phyloP scores from a whole-genome alignment of 2,797 vertebrate species.

The Sebastes paucispinis region DNA sequence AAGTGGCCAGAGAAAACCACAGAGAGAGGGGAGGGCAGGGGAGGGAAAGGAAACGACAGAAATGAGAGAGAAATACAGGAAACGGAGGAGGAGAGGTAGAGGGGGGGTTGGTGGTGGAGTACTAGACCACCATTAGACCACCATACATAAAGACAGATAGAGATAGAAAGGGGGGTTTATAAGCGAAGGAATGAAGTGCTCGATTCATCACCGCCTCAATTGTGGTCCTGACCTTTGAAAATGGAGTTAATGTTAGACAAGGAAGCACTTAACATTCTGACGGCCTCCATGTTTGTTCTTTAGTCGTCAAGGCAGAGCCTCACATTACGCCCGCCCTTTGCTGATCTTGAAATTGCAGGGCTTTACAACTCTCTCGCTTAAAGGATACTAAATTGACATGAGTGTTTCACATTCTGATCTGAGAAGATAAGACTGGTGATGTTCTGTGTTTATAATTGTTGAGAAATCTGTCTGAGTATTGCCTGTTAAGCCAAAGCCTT shows the following conservation, averaged over 20 bases:
- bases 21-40: slow-evolving; percentile 33
- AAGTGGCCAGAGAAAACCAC: slow-evolving; percentile 72
- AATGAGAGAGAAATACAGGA: slow-evolving; percentile 56
- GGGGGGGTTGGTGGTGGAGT: not conserved
- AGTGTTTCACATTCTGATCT: not conserved
- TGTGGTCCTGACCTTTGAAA: slow-evolving; percentile 68
- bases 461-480: not conserved
- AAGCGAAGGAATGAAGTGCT: slow-evolving; percentile 59
- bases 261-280: slow-evolving; percentile 68
- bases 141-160: slow-evolving; percentile 45
- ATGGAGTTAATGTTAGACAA: slow-evolving; percentile 70
- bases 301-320: slow-evolving; percentile 26
- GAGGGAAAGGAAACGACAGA: slow-evolving; percentile 37
- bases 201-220: slow-evolving; percentile 62
- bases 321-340: not conserved
- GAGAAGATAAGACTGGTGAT: not conserved
- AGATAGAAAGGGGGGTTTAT: slow-evolving; percentile 27
- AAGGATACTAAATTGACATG: not conserved
- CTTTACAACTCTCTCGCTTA: not conserved
- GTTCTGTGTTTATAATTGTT: not conserved
- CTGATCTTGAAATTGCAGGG: not conserved
- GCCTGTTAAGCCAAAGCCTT: not conserved
- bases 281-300: slow-evolving; percentile 68
- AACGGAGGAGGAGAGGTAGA: slow-evolving; percentile 23
- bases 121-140: slow-evolving; percentile 17